These are phyloP conservation scores for Caenorhabditis auriculariae DNA, from an alignment of 2,888 invertebrate genomes.

Conservation along the genomic window DNA sequence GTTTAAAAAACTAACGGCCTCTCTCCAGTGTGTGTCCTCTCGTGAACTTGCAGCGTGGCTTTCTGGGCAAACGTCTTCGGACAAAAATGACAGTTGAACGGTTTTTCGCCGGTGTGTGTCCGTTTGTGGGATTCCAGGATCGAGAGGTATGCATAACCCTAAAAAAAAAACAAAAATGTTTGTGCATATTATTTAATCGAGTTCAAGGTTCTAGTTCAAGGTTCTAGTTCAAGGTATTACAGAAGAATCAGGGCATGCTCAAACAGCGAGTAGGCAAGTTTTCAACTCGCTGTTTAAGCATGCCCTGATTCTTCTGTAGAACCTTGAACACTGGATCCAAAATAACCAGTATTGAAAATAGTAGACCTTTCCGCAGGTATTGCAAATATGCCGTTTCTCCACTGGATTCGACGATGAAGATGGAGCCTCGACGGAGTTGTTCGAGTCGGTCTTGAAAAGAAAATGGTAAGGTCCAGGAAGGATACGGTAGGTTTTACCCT, in stretches of 20 bases:
- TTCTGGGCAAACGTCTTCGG: constrained; percentile 63
- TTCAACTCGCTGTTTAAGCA: too few relatives aligned
- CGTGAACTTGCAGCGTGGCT: constrained; percentile 63
- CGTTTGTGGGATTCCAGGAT: constrained; percentile 64
- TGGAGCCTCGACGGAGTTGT: background rate
- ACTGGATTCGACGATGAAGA: constrained; percentile 13
- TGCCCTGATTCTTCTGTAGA: constrained; percentile 10
- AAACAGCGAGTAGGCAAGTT: too few relatives aligned
- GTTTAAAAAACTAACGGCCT: constrained; percentile 47
- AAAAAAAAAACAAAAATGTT: too few relatives aligned
- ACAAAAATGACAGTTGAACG: constrained; percentile 62
- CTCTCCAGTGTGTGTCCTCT: constrained; percentile 63
- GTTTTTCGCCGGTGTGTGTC: constrained; percentile 64
- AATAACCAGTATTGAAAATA: background rate
- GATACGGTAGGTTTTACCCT: too few relatives aligned
- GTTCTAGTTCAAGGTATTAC: background rate
- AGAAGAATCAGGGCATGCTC: constrained; percentile 14
- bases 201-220: too few relatives aligned
- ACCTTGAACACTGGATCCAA: background rate
- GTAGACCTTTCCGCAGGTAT: constrained; percentile 54
- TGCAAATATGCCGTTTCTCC: constrained; percentile 60
- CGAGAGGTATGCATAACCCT: constrained; percentile 63
- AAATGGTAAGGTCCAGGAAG: too few relatives aligned
- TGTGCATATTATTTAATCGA: too few relatives aligned
- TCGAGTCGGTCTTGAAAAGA: constrained; percentile 1